A percentile compares a stretch with the other conserved stretches of the same genome.
Evolutionary conservation across 2,888 invertebrate genomes (phyloP).

Genomic region (Lasiommata megera): DNA sequence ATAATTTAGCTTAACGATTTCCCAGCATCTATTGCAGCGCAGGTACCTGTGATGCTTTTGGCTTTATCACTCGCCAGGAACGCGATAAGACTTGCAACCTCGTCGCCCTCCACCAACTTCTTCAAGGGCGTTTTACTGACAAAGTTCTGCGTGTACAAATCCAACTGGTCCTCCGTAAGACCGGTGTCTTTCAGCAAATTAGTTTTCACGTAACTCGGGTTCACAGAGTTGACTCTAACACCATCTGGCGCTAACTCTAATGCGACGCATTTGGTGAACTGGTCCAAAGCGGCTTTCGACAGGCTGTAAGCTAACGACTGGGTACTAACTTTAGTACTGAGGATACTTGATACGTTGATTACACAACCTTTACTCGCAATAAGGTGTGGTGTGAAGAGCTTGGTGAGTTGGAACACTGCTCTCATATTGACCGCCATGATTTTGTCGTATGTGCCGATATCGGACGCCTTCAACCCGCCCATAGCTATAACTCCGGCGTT

Average conservation of each 20-base stretch:
- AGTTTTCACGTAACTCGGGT: slow-evolving; percentile 96
- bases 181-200: slow-evolving; percentile 88
- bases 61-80: slow-evolving; percentile 93
- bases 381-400: slow-evolving; percentile 91
- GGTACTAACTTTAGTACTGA: slow-evolving; percentile 84
- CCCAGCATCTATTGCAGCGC: slow-evolving; percentile 64
- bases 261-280: slow-evolving; percentile 94
- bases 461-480: slow-evolving; percentile 91
- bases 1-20: slow-evolving; percentile 6
- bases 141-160: slow-evolving; percentile 84
- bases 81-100: slow-evolving; percentile 92
- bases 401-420: slow-evolving; percentile 89
- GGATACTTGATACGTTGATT: slow-evolving; percentile 95
- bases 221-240: slow-evolving; percentile 93
- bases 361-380: slow-evolving; percentile 90
- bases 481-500: slow-evolving; percentile 91
- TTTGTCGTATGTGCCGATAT: slow-evolving; percentile 90
- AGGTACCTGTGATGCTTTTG: slow-evolving; percentile 93
- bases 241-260: slow-evolving; percentile 90
- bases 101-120: slow-evolving; percentile 88
- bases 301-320: slow-evolving; percentile 92
- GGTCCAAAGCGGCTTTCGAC: slow-evolving; percentile 96
- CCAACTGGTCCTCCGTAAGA: slow-evolving; percentile 84
- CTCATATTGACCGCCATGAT: slow-evolving; percentile 93
- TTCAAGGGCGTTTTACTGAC: slow-evolving; percentile 92